A percentile compares a stretch with the other conserved stretches of the same genome.
Evolutionary conservation across 1,140 invertebrate genomes (phyloP).

Genomic region (Theocolax elegans): DNA sequence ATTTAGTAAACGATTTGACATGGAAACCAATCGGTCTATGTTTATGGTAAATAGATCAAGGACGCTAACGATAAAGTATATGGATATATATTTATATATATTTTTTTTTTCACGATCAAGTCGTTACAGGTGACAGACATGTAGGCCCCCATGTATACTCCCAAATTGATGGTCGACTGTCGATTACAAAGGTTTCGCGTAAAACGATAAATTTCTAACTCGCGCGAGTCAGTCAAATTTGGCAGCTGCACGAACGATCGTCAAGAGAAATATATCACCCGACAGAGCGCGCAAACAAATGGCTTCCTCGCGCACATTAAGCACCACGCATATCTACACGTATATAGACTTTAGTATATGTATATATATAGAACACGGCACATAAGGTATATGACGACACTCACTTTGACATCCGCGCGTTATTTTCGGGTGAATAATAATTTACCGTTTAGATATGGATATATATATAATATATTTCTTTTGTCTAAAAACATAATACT

Average conservation of each 20-base stretch:
- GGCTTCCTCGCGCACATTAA: not conserved
- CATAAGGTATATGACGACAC: no score
- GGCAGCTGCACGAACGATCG: not conserved
- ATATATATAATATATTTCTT: no score
- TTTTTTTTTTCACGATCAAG: not conserved
- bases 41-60: no score
- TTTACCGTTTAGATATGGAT: not conserved
- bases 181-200: not conserved
- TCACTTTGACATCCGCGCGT: not conserved
- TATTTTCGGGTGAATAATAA: not conserved
- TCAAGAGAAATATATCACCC: not conserved
- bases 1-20: no score
- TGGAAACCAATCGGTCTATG: no score
- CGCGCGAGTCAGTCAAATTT: not conserved
- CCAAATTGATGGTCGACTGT: constrained; percentile 4
- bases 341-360: no score
- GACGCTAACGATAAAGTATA: no score
- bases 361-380: no score
- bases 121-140: not conserved
- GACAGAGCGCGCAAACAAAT: not conserved
- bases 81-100: no score
- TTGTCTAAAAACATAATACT: no score
- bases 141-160: not conserved
- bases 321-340: no score
- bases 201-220: constrained; percentile 4